Evolutionary conservation across 2,888 invertebrate genomes (phyloP).

Genomic region (Lochmaea crataegi): DNA sequence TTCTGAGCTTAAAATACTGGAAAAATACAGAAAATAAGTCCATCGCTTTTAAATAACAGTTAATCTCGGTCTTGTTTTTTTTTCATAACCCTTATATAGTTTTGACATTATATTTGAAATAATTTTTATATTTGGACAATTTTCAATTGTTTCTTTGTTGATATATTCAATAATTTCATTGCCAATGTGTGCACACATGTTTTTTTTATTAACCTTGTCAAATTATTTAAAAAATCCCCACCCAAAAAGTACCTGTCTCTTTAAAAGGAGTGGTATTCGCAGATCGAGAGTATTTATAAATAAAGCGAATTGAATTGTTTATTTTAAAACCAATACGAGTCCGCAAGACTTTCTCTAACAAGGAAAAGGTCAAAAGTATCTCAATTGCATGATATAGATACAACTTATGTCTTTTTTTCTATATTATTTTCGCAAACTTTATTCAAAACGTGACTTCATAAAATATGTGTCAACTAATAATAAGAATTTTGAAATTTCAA

Average conservation of each 20-base stretch:
- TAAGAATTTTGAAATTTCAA: neutral
- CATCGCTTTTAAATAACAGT: no score
- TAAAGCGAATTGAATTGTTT: neutral
- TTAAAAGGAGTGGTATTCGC: neutral
- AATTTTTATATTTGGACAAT: no score
- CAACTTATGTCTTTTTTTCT: neutral
- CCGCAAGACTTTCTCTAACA: slow-evolving; percentile 11
- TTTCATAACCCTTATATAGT: no score
- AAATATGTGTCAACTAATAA: neutral
- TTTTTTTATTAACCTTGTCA: slow-evolving; percentile 13
- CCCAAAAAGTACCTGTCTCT: slow-evolving; percentile 3
- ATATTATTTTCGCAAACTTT: neutral
- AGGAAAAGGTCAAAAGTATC: slow-evolving; percentile 16
- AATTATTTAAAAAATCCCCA: slow-evolving; percentile 7
- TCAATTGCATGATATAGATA: neutral
- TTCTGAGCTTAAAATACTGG: no score
- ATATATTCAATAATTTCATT: neutral
- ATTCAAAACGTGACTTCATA: neutral
- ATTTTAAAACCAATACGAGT: neutral
- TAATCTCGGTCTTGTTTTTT: no score
- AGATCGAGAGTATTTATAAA: neutral
- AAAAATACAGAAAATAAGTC: no score
- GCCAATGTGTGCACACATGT: neutral
- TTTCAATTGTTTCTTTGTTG: no score
- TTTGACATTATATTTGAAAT: no score